Evolutionary conservation across 2,113 vertebrate genomes (phyloP), one percentile per base, ranked within the genome.

Genomic region (Scortum barcoo): DNA sequence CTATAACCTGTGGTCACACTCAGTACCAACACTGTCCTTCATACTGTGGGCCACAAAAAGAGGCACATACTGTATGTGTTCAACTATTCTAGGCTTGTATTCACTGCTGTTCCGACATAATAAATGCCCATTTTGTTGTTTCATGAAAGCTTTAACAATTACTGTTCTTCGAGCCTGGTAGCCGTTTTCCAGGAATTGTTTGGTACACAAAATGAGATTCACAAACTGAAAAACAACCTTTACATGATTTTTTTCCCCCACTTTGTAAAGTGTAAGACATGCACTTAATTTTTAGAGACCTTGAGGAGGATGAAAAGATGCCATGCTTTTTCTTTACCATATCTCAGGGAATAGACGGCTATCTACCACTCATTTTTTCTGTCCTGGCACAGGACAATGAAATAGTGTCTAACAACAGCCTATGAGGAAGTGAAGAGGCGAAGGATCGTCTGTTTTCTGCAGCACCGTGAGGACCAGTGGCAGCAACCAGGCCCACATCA

Each of bases 371-470:
- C 54, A 53, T 56, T 46, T 36, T 30, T 30, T 62, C 26, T 28
- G 36, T 54, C 26, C 40, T 38, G 69, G 68, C 79, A n/a, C 57
- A 66, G 22, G 57, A 30, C 48, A 17, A 13, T 17, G 17, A 9
- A 44, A 48, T 78, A 26, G 54, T 26, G 40, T 63, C 48, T 24
- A n/a, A 46, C 57, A 72, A 24, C 65, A 72, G 66, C 30, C 65
- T 9, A 42, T 67, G 53, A 68, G 82, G 24, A 58, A 24, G 54
- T 28, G 38, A 24, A 48, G 69, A 81, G 28, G 56, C 14, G 10
- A 40, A 56, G 74, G 26, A 51, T 62, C 53, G 38, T 54, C 26
- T 56, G 62, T 80, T 72, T 80, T 58, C 22, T 36, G 40, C 53
- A 50, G 17, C 76, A 75, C 14, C 33, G 46, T 11, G 38, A 73